Evolutionary conservation across 2,888 invertebrate genomes (phyloP).

Genomic region (Pediacus dermestoides): DNA sequence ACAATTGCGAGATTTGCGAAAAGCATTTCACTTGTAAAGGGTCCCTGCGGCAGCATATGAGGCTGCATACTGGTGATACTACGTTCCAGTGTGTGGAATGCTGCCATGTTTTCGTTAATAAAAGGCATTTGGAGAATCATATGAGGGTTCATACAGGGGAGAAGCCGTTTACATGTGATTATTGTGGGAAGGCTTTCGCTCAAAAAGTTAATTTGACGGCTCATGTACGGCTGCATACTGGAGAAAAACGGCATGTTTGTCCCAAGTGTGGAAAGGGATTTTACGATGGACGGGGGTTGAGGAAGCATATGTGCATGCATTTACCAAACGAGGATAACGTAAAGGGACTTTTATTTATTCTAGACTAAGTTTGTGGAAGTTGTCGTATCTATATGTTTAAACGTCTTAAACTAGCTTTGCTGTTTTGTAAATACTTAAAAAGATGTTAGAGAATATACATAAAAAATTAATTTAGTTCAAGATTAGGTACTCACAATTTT

Average conservation of each 20-base stretch:
- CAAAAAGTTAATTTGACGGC: constrained; percentile 23
- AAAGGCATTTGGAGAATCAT: constrained; percentile 21
- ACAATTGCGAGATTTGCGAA: constrained; percentile 20
- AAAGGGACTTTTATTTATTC: too few species aligned
- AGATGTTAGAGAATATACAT: too few species aligned
- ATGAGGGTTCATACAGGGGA: constrained; percentile 23
- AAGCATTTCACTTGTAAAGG: constrained; percentile 25
- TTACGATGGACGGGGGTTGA: constrained; percentile 18
- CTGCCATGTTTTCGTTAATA: constrained; percentile 20
- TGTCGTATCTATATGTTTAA: too few species aligned
- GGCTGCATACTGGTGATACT: constrained; percentile 23
- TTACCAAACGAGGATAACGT: constrained; percentile 4
- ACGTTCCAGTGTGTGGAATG: constrained; percentile 23
- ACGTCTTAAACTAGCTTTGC: too few species aligned
- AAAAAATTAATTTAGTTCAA: too few species aligned
- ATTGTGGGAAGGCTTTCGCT: constrained; percentile 41
- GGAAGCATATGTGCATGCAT: constrained; percentile 19
- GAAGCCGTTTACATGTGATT: constrained; percentile 40
- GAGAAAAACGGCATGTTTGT: constrained; percentile 20
- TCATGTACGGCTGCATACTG: constrained; percentile 22
- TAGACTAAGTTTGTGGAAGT: too few species aligned
- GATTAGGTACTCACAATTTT: too few species aligned
- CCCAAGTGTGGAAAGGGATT: constrained; percentile 22
- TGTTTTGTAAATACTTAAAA: too few species aligned
- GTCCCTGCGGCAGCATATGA: constrained; percentile 20